phyloP scores from a whole-genome alignment of 2,888 invertebrate genomes.

The Epinotia ramella region DNA sequence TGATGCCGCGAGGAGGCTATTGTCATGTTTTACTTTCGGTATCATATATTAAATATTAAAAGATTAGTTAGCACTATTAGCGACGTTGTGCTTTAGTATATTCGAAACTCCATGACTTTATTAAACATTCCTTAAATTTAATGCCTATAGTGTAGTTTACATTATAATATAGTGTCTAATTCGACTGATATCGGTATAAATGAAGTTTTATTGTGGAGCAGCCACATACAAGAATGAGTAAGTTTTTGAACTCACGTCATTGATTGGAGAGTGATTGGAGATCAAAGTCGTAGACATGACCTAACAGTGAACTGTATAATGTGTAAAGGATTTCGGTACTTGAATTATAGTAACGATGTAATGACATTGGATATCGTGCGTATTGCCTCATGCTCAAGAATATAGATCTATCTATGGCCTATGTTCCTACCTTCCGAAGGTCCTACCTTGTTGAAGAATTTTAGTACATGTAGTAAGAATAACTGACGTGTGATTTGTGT shows the following conservation, averaged over 20 bases:
- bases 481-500: conserved; percentile 1
- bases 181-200: conserved; percentile 26
- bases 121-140: conserved; percentile 73
- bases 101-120: conserved; percentile 75
- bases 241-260: neutral
- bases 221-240: neutral
- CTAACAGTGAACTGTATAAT: neutral
- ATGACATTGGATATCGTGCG: neutral
- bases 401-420: neutral
- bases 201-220: conserved; percentile 4
- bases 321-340: neutral
- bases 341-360: neutral
- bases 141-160: conserved; percentile 18
- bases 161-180: conserved; percentile 18
- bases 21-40: conserved; percentile 19
- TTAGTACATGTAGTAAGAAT: neutral
- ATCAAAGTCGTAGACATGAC: neutral
- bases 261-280: neutral
- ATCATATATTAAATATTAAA: conserved; percentile 14
- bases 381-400: neutral
- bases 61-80: conserved; percentile 27
- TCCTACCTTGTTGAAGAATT: neutral
- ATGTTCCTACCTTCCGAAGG: neutral
- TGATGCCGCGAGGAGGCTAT: conserved; percentile 33
- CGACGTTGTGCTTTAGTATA: conserved; percentile 44